These are phyloP conservation scores for Petromus typicus DNA, from an alignment of 2,113 vertebrate genomes.

Conservation along the genomic window DNA sequence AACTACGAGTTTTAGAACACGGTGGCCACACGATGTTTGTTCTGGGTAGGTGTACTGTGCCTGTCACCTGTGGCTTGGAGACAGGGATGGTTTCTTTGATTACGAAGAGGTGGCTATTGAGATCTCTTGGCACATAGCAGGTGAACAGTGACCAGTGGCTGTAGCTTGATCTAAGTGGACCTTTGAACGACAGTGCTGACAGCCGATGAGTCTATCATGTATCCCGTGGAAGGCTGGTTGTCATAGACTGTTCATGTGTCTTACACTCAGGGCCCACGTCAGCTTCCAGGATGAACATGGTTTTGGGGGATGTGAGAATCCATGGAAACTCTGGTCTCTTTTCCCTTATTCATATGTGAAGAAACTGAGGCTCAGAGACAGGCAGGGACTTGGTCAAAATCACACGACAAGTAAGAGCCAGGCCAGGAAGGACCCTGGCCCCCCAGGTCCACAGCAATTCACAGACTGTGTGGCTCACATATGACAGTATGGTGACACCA, in stretches of 20 bases:
- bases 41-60: neutral
- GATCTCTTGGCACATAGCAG: neutral
- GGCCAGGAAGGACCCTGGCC: neutral
- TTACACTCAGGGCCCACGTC: neutral
- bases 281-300: neutral
- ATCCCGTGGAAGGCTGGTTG: neutral
- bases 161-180: neutral
- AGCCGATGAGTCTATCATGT: neutral
- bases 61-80: neutral
- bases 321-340: neutral
- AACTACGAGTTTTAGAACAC: neutral
- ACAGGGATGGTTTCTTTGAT: neutral
- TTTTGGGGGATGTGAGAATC: neutral
- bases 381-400: neutral
- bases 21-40: accelerated
- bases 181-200: neutral
- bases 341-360: neutral
- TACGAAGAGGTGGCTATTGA: neutral
- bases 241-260: neutral
- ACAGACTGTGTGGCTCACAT: neutral
- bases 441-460: neutral
- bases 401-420: neutral
- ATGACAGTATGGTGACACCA: neutral
- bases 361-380: neutral
- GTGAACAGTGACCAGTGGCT: neutral